Evolutionary conservation across 2,797 vertebrate species (phyloP).

Genomic region (Hafferia zeledoni): DNA sequence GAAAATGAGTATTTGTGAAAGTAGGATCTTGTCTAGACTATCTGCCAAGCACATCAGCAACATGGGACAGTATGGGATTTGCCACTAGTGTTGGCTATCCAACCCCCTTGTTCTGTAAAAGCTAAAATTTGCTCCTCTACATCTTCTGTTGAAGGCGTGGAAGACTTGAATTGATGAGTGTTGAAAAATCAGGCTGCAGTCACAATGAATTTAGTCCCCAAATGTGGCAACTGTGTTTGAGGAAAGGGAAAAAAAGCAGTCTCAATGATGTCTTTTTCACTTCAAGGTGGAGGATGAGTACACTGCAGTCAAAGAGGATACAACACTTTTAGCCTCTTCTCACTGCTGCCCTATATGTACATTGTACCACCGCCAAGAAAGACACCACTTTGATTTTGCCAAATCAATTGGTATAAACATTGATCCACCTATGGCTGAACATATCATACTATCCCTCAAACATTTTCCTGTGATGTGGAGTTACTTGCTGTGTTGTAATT

Average conservation of each 20-base stretch:
- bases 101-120: neutral
- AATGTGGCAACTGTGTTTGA: neutral
- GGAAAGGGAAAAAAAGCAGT: neutral
- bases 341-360: neutral
- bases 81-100: neutral
- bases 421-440: conserved; percentile 39
- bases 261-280: neutral
- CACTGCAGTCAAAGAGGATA: neutral
- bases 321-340: neutral
- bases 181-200: neutral
- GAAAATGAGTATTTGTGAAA: neutral
- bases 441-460: neutral
- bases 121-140: neutral
- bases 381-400: neutral
- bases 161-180: neutral
- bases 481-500: conserved; percentile 63
- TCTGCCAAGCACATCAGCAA: neutral
- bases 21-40: neutral
- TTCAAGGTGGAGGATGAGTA: neutral
- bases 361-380: neutral
- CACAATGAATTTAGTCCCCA: neutral
- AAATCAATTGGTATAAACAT: conserved; percentile 64
- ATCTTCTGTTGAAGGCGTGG: neutral
- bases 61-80: neutral
- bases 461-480: conserved; percentile 48